Base-by-base conservation (phyloP, 2,113 vertebrate genomes). In the Physeter macrocephalus region DNA sequence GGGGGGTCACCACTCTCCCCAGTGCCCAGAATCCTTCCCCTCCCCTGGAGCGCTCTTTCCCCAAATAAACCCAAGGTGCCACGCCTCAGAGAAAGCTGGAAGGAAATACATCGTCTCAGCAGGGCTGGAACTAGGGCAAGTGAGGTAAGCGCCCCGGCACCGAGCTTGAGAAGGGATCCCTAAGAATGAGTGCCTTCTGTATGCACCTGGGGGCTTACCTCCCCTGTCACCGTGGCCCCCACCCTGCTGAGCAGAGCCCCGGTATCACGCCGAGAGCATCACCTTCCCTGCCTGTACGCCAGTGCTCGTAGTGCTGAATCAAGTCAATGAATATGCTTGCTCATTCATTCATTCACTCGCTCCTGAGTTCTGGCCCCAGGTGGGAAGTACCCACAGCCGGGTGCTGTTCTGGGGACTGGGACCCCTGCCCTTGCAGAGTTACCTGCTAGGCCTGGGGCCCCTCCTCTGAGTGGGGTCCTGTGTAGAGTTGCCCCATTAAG, bases 151-250 rank as follows among this genome's bases (percentile, higher is more conserved):
- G 0, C 7, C 31, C 49, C 20, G 2, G 61, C 46, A 27, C 46
- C 25, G 62, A 66, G n/a, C 2, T 1, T 25, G 34, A 36, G 34
- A 39, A 43, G 36, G 25, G 67, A 29, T 23, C 52, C 36, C 52
- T 43, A 46, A 54, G 46, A 10, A 39, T 7, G n/a, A 12, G 34
- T 0, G 8, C 21, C 67, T 20, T 1, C 4, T 3, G 82, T 14
- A 15, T 46, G 43, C 15, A 18, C 46, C 62, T n/a, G 29, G 54
- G 64, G 54, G 3, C 7, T 12, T 6, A 52, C 52, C 52, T 52
- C 15, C 4, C 20, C 4, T 3, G n/a, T 14, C 49, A 2, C 34
- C 23, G 9, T 0, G 13, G 5, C 1, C 8, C 77, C 1, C 0
- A 31, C 10, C 34, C 15, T 36, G 43, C 34, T 18, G 17, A 36